Evolutionary conservation across 2,113 vertebrate genomes (phyloP).

Genomic region (Sprattus sprattus): DNA sequence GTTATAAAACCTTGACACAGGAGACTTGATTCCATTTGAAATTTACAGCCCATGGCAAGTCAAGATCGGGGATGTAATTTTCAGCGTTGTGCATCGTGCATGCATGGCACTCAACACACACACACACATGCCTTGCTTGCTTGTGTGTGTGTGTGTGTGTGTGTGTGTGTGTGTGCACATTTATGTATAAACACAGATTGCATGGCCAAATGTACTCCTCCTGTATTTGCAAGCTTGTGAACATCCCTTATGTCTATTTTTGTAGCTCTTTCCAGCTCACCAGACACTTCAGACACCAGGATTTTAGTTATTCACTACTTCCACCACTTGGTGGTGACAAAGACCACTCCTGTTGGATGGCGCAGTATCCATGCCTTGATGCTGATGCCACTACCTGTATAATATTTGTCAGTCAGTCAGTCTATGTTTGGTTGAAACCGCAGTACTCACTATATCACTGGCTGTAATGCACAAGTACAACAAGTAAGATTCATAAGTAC

Average conservation of each 20-base stretch:
- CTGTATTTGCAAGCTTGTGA: constrained; percentile 8
- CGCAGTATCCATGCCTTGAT: background rate
- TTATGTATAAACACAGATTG: constrained; percentile 5
- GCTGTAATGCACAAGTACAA: too few species aligned
- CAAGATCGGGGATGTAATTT: constrained; percentile 4
- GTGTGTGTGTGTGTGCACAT: background rate
- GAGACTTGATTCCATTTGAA: constrained; percentile 41
- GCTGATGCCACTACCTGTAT: background rate
- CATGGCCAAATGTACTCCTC: background rate
- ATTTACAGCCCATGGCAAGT: constrained; percentile 47
- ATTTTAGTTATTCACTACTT: background rate
- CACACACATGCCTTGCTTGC: background rate
- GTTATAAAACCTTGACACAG: constrained; percentile 64
- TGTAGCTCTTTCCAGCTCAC: background rate
- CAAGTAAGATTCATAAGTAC: background rate
- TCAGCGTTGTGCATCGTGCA: constrained; percentile 13
- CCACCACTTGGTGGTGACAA: background rate
- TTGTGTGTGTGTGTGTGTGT: background rate
- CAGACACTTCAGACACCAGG: background rate
- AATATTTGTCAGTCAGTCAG: background rate
- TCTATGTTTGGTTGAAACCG: background rate
- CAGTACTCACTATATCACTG: background rate
- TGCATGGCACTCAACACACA: background rate
- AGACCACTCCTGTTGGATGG: background rate
- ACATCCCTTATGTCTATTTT: constrained; percentile 7